Evolutionary conservation across 2,113 vertebrate species (phyloP).

Genomic region (Urocynchramus pylzowi): DNA sequence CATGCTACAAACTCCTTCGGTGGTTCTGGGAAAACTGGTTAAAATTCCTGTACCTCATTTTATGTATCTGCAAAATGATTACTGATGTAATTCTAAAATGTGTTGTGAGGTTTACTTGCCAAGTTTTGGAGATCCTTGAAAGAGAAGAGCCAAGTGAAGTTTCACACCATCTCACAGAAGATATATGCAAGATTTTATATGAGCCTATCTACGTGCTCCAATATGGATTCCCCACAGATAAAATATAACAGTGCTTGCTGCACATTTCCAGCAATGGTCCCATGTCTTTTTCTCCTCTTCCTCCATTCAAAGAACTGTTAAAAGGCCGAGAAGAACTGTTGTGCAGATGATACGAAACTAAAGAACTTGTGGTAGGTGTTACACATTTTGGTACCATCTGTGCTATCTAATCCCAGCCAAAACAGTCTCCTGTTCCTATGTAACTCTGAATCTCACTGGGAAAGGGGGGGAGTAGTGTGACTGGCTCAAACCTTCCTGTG

Average conservation of each 20-base stretch:
- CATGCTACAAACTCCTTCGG: background rate
- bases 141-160: slow-evolving; percentile 52
- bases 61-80: slow-evolving; percentile 25
- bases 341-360: slow-evolving; percentile 30
- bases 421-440: slow-evolving; percentile 21
- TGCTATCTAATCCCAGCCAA: slow-evolving; percentile 56
- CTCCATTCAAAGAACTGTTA: slow-evolving; percentile 36
- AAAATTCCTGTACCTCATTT: slow-evolving; percentile 3
- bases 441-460: slow-evolving; percentile 52
- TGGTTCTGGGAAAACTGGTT: slow-evolving; percentile 24
- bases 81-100: slow-evolving; percentile 45
- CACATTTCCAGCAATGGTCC: slow-evolving; percentile 26
- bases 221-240: slow-evolving; percentile 15
- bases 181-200: slow-evolving; percentile 43
- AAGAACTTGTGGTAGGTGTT: slow-evolving; percentile 51
- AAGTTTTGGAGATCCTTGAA: slow-evolving; percentile 48
- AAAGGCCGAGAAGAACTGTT: slow-evolving; percentile 44
- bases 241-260: slow-evolving; percentile 38
- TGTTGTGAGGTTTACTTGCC: slow-evolving; percentile 53
- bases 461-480: slow-evolving; percentile 50
- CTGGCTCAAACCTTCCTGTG: slow-evolving; percentile 54
- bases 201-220: background rate
- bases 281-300: slow-evolving; percentile 34
- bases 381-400: slow-evolving; percentile 51
- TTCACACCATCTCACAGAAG: slow-evolving; percentile 58